Evolutionary conservation across 2,797 vertebrate genomes (phyloP).

Genomic region (Merluccius polli): DNA sequence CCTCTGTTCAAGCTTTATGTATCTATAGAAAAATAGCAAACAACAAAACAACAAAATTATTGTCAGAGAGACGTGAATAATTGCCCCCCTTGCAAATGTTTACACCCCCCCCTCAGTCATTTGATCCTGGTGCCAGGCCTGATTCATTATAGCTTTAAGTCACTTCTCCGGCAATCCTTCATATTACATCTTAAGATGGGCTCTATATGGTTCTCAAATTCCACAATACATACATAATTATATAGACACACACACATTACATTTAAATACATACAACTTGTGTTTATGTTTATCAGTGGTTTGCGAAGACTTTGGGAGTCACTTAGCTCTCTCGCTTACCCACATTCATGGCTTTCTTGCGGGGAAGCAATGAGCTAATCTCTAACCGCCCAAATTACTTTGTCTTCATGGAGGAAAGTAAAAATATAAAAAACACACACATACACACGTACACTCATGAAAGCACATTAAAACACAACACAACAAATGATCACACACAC

Average conservation of each 20-base stretch:
- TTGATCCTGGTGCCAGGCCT: too few species aligned
- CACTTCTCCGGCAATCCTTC: background rate
- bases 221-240: background rate
- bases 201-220: background rate
- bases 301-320: too few species aligned
- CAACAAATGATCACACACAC: slow-evolving; percentile 4
- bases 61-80: too few species aligned
- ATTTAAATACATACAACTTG: background rate
- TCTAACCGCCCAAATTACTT: background rate
- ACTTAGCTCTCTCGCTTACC: too few species aligned
- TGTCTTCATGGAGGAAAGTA: background rate
- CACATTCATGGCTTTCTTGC: too few species aligned
- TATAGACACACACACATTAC: background rate
- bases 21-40: too few species aligned
- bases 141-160: too few species aligned
- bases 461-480: slow-evolving; percentile 12
- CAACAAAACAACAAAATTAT: too few species aligned
- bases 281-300: background rate
- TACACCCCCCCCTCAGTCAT: too few species aligned
- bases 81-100: too few species aligned
- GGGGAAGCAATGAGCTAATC: too few species aligned
- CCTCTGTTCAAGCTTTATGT: too few species aligned
- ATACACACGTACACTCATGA: slow-evolving; percentile 15
- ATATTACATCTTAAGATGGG: background rate
- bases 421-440: background rate